These are phyloP conservation scores for Aphelinus certus DNA, from an alignment of 1,140 invertebrate species.

Conservation along the genomic window DNA sequence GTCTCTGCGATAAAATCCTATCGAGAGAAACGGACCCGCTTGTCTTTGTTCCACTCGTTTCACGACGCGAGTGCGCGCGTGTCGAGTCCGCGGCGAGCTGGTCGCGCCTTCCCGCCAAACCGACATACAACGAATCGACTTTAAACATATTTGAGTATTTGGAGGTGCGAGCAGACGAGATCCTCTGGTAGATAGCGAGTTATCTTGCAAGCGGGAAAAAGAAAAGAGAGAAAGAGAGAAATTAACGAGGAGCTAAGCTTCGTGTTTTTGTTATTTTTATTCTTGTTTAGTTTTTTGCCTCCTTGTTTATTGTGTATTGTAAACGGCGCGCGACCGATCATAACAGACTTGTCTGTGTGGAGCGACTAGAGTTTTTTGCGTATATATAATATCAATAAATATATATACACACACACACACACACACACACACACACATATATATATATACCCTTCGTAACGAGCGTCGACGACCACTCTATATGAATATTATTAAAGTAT, in stretches of 20 bases:
- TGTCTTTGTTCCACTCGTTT: too few relatives aligned
- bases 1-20: too few relatives aligned
- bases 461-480: constrained; percentile 36
- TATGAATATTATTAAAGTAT: neutral
- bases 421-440: neutral
- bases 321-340: constrained; percentile 19
- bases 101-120: constrained; percentile 56
- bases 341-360: constrained; percentile 11
- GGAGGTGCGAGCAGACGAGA: constrained; percentile 7
- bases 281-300: constrained; percentile 37
- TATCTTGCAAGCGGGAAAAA: too few relatives aligned
- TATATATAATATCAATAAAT: too few relatives aligned
- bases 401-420: too few relatives aligned
- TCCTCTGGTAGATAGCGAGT: too few relatives aligned
- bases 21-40: too few relatives aligned
- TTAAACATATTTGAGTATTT: constrained; percentile 26
- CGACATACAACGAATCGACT: constrained; percentile 64
- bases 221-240: constrained; percentile 22
- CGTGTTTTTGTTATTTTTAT: constrained; percentile 36
- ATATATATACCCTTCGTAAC: constrained; percentile 30
- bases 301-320: constrained; percentile 19
- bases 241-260: constrained; percentile 12
- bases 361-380: constrained; percentile 15
- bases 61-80: neutral
- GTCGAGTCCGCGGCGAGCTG: neutral